Evolutionary conservation across 1,140 invertebrate species (phyloP).

Genomic region (Helicoverpa armigera): DNA sequence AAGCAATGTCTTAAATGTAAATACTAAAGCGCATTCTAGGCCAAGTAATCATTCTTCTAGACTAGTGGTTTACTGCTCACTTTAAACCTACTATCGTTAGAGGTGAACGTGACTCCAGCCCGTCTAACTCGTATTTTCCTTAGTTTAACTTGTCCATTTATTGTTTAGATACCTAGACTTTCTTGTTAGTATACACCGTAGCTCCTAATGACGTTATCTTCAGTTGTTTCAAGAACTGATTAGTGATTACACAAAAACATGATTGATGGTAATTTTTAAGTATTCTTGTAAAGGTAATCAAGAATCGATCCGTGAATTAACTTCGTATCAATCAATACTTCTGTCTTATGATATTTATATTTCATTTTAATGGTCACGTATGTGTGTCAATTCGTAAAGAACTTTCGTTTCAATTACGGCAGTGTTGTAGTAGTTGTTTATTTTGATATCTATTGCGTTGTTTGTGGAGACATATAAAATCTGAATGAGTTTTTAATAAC

Average conservation of each 20-base stretch:
- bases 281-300: conserved; percentile 10
- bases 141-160: conserved; percentile 14
- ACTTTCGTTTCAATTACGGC: background rate
- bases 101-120: conserved; percentile 15
- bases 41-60: conserved; percentile 28
- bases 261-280: conserved; percentile 5
- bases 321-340: conserved; percentile 3
- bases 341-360: background rate
- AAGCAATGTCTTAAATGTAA: background rate
- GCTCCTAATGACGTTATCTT: background rate
- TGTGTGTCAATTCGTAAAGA: background rate
- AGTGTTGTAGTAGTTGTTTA: too few relatives aligned
- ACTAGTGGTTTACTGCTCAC: conserved; percentile 29
- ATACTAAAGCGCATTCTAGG: conserved; percentile 23
- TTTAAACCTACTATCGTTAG: conserved; percentile 26
- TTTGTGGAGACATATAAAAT: too few relatives aligned
- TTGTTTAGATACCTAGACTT: background rate
- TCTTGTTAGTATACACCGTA: background rate
- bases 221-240: background rate
- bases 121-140: conserved; percentile 26
- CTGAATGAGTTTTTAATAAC: too few relatives aligned
- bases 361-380: background rate
- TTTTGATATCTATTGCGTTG: too few relatives aligned
- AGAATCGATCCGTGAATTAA: background rate
- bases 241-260: background rate